Base-by-base conservation (phyloP, 2,888 invertebrate genomes). In the Yponomeuta malinellus region DNA sequence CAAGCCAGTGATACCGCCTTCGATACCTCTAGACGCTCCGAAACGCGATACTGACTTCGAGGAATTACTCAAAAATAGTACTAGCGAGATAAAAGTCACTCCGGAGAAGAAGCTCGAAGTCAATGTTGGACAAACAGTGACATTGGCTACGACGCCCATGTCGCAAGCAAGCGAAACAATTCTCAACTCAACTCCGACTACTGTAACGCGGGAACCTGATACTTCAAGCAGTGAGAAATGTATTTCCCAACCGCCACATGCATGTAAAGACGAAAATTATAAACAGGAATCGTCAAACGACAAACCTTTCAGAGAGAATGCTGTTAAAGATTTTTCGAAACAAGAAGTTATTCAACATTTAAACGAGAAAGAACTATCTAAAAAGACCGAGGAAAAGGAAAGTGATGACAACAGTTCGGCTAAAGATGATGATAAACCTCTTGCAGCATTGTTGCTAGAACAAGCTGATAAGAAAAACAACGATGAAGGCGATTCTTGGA, bases 401-500 rank as follows among this genome's bases (percentile, higher is more conserved):
- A 12, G 0, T 10, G 68, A 68, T 10, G 48, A 48, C 15, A 48
- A 29, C 63, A 29, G 15, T 48, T 52, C 59, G 33, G 81, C 79
- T 12, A 86, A 84, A 74, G 82, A 83, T 33, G 79, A 84, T 15
- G 72, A 70, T 29, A 70, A 71, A 37, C 70, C 69, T 33, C 72
- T 68, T 12, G n/a, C 68, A 43, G 67, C 37, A 9, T 52, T 43
- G n/a, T 37, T 70, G 78, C 81, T 72, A 77, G 81, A 8, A 80
- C 83, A 76, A 79, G 79, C 69, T 83, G 75, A 73, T 68, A 82
- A 88, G 71, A 93, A 93, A 81, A 89, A 85, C 82, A 94, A 95
- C 75, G 95, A 96, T 77, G 96, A 95, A 79, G 95, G 94, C 77
- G 95, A 95, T 81, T 95, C 95, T 76, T 96, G 96, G 96, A 95